Evolutionary conservation across 1,140 invertebrate species (phyloP).

Genomic region (Popillia japonica): DNA sequence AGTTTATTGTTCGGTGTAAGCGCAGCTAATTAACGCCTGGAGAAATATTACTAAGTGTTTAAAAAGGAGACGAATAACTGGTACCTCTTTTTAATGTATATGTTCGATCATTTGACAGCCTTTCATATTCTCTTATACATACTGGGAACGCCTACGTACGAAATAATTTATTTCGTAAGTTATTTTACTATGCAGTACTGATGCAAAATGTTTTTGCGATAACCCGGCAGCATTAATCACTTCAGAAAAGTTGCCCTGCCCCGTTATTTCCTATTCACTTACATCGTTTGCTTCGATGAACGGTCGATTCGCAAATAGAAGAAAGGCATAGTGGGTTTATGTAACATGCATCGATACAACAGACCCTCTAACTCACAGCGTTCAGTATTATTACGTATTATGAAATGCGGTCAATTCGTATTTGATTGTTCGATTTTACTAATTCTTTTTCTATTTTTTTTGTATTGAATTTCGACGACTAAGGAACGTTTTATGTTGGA

Average conservation of each 20-base stretch:
- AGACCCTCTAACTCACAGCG: background rate
- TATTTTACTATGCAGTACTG: background rate
- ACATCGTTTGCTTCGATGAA: background rate
- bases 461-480: background rate
- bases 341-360: background rate
- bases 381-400: constrained; percentile 18
- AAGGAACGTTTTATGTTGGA: constrained; percentile 1
- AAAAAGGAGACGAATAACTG: too few relatives aligned
- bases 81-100: too few relatives aligned
- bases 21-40: too few relatives aligned
- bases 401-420: constrained; percentile 14
- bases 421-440: background rate
- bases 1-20: too few relatives aligned
- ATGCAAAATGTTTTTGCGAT: background rate
- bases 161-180: constrained; percentile 10
- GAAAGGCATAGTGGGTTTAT: constrained; percentile 28
- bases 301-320: background rate
- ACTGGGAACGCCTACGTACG: background rate
- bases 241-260: background rate
- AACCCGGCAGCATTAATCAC: background rate
- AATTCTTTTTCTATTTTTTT: constrained; percentile 5
- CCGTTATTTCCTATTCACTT: background rate
- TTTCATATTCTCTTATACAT: background rate
- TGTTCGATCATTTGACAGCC: background rate
- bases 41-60: too few relatives aligned